A percentile compares a stretch with the other conserved stretches of the same genome.
Conservation (phyloP, 2,888 invertebrate species). For the Brenthis ino region DNA sequence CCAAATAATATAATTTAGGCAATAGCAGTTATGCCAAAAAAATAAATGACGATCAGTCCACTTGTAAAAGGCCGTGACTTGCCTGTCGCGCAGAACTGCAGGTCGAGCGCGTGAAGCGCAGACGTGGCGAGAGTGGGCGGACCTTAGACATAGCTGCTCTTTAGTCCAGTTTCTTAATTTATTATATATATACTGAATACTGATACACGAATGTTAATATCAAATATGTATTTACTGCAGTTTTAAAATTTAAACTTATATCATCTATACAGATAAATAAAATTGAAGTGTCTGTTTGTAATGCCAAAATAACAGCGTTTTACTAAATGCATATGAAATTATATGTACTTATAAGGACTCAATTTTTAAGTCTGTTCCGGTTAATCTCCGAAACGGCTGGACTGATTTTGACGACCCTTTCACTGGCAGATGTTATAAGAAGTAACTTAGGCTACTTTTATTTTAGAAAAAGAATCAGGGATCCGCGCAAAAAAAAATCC, state of each 20-base stretch:
- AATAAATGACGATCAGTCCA: constrained; percentile 15
- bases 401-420: no score
- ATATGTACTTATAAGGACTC: no score
- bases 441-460: no score
- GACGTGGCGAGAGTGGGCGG: constrained; percentile 78
- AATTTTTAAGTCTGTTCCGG: no score
- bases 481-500: no score
- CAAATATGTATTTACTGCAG: background rate
- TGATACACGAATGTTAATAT: background rate
- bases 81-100: constrained; percentile 79
- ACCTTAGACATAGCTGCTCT: constrained; percentile 51
- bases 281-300: no score
- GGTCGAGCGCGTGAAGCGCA: constrained; percentile 77
- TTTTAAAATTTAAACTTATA: background rate
- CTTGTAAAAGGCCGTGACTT: constrained; percentile 50
- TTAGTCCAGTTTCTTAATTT: constrained; percentile 12
- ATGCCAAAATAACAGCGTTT: no score
- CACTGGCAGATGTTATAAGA: no score
- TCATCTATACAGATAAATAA: background rate
- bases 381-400: no score
- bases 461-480: no score
- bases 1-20: no score
- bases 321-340: no score
- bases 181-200: background rate
- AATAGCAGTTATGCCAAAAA: background rate